Evolutionary conservation across 2,797 vertebrate genomes (phyloP), one percentile per base, ranked within the genome.

Genomic region (Chelonia mydas): DNA sequence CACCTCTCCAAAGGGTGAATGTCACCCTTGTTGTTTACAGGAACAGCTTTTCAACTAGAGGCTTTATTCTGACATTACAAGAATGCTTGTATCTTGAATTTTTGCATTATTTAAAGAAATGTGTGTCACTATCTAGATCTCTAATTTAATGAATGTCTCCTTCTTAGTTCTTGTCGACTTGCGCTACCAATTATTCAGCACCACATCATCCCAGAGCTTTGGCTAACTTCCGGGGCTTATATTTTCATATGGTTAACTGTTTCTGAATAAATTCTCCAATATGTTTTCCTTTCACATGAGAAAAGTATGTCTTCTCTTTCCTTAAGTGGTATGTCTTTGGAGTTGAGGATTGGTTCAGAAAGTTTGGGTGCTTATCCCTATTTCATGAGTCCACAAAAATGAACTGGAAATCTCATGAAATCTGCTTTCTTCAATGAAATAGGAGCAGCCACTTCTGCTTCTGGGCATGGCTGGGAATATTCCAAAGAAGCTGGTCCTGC

Each of bases 21-120:
- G 33, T 50, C 77, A 6, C 51, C 2, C 23, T 61, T 80, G 7
- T 19, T 33, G 19, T 45, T n/a, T 53, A 51, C 76, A 47, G 92
- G 31, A 41, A 49, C 91, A 95, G 84, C 72, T 72, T 33, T 79
- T 55, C 86, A 61, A 91, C 92, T 84, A 94, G 93, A 92, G 76
- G 68, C 31, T 89, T 92, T 94, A 87, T 92, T 95, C 96, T 95
- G 94, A 76, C 91, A 81, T 92, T 91, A 57, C 80, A 88, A 81
- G 47, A 89, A 84, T 84, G 47, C 83, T 79, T 79, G 53, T 4
- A 92, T 72, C 87, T 83, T 68, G 76, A 19, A 85, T 61, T 4
- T 87, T 89, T 95, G 37, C 85, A 92, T 81, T 81, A 76, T 80
- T 53, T 87, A 50, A 72, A 31, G 11, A n/a, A 88, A 80, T 47